Evolutionary conservation across 2,888 invertebrate genomes (phyloP), one percentile per base, ranked within the genome.

Genomic region (Heliconius sara): DNA sequence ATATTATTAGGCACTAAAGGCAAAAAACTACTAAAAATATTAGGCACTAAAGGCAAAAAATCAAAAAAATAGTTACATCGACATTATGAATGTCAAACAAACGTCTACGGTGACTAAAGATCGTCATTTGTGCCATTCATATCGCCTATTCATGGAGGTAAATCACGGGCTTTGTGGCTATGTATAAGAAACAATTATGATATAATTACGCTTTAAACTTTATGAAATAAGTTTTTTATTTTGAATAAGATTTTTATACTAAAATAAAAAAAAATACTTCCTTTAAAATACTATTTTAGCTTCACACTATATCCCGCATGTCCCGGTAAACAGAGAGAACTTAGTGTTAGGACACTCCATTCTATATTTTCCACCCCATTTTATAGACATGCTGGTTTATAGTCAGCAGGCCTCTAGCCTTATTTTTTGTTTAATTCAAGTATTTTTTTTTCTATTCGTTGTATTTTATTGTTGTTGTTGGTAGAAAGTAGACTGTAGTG

Each of bases 51-150:
- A 39, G 34, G 6, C 34, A 12, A 43, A 43, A 43, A 43, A 43
- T 0, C 9, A 2, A 13, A 43, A 43, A 43, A 47, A 47, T 4
- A 0, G 47, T 47, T 19, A 16, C 22, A 60, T 6, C 47, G 12
- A 71, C 71, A 71, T 27, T 72, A 52, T 72, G 22, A 71, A 52
- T 13, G 47, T n/a, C 30, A 22, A 30, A 57, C 7, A 72, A 13
- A n/a, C 22, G 30, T 57, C 57, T 71, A 71, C 52, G 25, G 63
- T 57, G 9, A 4, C 0, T 52, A 1, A 22, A 63, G 43, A 60
- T 5, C 60, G 63, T 77, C 70, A 43, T 52, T 16, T 30, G 22
- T 16, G 71, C 77, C n/a, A 47, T 71, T 71, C 77, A 71, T 47
- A 43, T 30, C 13, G 22, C n/a, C 30, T 71, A 71, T 77, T 77